Base-by-base conservation (phyloP, 2,113 vertebrate species). In the Psittacula cyanocephala region DNA sequence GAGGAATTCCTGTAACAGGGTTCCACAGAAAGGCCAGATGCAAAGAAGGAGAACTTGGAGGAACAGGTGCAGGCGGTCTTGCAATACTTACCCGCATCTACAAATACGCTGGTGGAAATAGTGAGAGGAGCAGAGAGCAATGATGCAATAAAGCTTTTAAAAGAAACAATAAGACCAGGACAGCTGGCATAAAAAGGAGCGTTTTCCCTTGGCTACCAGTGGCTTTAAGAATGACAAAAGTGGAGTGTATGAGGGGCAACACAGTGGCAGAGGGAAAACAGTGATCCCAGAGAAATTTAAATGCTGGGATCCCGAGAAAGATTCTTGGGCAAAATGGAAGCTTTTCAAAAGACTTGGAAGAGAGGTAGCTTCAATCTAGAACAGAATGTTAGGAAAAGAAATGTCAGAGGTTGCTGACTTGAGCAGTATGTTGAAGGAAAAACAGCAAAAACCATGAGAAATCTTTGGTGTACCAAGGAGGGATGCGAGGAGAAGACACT, bases 91-190 rank as follows among this genome's bases (percentile, higher is more conserved):
- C 49, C 63, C 65, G 0, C 4, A 6, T 89, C 96, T 69, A 82
- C 95, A 97, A 97, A 96, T 97, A 95, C 84, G 44, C 71, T 77
- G 63, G 75, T 96, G 93, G 96, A 97, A 97, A 97, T 62, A 96
- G 84, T 93, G 91, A 97, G 93, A 86, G 94, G 69, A 94, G 85
- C 87, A 93, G 91, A 55, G 75, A 93, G 89, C 89, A 95, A 93
- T 39, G 95, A 84, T 92, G 93, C 93, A 95, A 84, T 95, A 95
- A 95, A 95, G 96, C 95, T 96, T 96, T 96, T 94, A 94, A 95
- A 96, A 96, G 96, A 96, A 96, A 97, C 93, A 97, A 97, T 97
- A 91, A 94, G 78, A 63, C 53, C 78, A 67, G 79, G 95, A 93
- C 95, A 96, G 93, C 89, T 97, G 94, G 87, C 75, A 85, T 89